Base-by-base conservation (phyloP, 2,888 invertebrate genomes). In the Euproctis similis region DNA sequence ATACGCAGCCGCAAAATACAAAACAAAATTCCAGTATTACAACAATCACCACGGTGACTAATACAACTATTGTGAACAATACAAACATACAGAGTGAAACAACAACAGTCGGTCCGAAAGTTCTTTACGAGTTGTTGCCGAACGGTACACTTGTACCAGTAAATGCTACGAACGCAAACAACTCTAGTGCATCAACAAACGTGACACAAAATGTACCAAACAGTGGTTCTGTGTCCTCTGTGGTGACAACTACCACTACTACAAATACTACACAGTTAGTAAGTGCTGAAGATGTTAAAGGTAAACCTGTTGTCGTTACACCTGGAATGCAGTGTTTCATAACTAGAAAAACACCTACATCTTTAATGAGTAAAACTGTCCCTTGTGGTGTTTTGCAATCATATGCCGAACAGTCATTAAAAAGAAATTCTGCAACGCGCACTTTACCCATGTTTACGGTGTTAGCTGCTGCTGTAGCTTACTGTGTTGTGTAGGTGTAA, bases 201-300 rank as follows among this genome's bases (percentile, higher is more conserved):
- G 24, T 18, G 0, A 39, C 42, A 2, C 42, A 34, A 7, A 64
- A 52, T 36, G 42, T 57, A 2, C 49, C 48, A 8, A 35, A 42
- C 14, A 16, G n/a, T 11, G 3, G 8, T 3, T 6, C 16, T 22
- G 9, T 14, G 14, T 22, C 16, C 7, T 8, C 19, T 11, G 9
- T 11, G 12, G 23, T 30, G 5, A 9, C 16, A 2, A 34, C 30
- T 12, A 34, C 34, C 8, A 34, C 34, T 2, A 34, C 34, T 0
- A 34, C 30, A 0, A 77, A 69, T 12, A 76, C 77, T 1, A 75
- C 74, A 9, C 58, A 8, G 21, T 4, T 73, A 6, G 59, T 59
- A 7, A 70, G 74, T 37, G 81, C 81, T n/a, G 42, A 77, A n/a
- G 74, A 77, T 19, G 77, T 77, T 22, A 81, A 80, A 55, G 81